Evolutionary conservation across 2,797 vertebrate species (phyloP), one percentile per base, ranked within the genome.

Genomic region (Cyclura pinguis): DNA sequence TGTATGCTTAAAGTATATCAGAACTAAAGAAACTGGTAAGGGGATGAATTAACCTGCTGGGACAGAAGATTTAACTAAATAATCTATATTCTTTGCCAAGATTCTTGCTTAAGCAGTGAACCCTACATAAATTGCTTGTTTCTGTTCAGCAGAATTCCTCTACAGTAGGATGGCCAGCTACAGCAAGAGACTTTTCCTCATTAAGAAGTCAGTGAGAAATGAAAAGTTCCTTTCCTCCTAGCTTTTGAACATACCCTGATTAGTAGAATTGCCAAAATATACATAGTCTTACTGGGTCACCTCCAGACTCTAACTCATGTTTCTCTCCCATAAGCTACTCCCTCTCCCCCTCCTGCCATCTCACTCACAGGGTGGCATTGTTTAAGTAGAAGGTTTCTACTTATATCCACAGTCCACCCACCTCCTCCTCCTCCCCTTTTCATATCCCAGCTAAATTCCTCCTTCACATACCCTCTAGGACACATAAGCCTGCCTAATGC

Each of bases 381-480:
- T 84, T 55, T 38, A 93, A 59, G 14, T 87, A 67, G n/a, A 9
- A 24, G 4, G 77, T 91, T 93, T 82, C 87, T 91, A 62, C 5
- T 47, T 57, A 55, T 80, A 42, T 85, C 67, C 73, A 74, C 85
- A 32, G 16, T 16, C 22, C 1, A 81, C 94, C 88, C 78, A 90
- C 80, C 85, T 87, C 74, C 55, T 62, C 81, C 91, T 89, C 77
- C 93, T 81, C 92, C 88, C 1, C 88, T 95, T 95, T 93, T 93
- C 92, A 89, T 93, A 95, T 84, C 88, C 88, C 92, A 86, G 29
- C 92, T 77, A 69, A 94, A 94, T 84, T 90, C 96, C 94, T 84
- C 96, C 96, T 93, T 94, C 94, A 88, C 89, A 94, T 90, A 85
- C 91, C 74, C 14, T 86, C 83, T 22, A 91, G 92, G 92, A 77